A percentile compares a stretch with the other conserved stretches of the same genome.
Evolutionary conservation across 2,797 vertebrate genomes (phyloP).

Genomic region (Protosalanx chinensis): DNA sequence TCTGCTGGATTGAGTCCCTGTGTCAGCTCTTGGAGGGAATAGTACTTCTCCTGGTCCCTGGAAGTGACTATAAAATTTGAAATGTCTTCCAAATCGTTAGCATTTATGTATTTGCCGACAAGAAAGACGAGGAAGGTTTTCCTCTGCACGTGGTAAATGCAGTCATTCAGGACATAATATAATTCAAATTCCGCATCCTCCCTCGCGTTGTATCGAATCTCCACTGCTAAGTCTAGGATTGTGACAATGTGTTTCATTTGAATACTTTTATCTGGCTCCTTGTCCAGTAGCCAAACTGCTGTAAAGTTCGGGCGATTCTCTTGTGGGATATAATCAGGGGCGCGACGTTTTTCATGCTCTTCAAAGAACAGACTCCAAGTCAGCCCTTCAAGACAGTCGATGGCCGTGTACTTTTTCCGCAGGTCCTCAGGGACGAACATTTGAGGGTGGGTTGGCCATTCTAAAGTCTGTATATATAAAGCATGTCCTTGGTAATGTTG

Average conservation of each 20-base stretch:
- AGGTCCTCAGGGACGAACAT: slow-evolving; percentile 65
- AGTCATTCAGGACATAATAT: slow-evolving; percentile 63
- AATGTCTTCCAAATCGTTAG: slow-evolving; percentile 22
- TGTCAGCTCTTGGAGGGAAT: slow-evolving; percentile 51
- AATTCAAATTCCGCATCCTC: slow-evolving; percentile 47
- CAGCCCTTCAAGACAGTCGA: slow-evolving; percentile 64
- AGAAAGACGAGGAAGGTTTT: slow-evolving; percentile 49
- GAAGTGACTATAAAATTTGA: slow-evolving; percentile 47
- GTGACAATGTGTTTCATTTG: slow-evolving; percentile 56
- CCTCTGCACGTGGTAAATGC: slow-evolving; percentile 55
- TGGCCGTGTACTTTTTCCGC: slow-evolving; percentile 60
- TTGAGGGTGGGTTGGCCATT: slow-evolving; percentile 63
- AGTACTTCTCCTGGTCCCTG: slow-evolving; percentile 17
- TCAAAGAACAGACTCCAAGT: slow-evolving; percentile 69
- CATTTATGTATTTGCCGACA: slow-evolving; percentile 52
- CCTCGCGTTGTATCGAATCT: slow-evolving; percentile 63
- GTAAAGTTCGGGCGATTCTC: slow-evolving; percentile 5
- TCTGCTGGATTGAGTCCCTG: slow-evolving; percentile 55
- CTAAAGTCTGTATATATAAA: slow-evolving; percentile 48
- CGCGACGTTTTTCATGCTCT: slow-evolving; percentile 57
- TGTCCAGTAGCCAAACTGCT: slow-evolving; percentile 54
- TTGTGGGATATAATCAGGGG: slow-evolving; percentile 46
- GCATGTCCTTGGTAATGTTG: slow-evolving; percentile 48
- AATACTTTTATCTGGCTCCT: slow-evolving; percentile 12
- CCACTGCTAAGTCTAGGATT: slow-evolving; percentile 65